Evolutionary conservation across 2,797 vertebrate genomes (phyloP).

Genomic region (Loris lydekkerianus): DNA sequence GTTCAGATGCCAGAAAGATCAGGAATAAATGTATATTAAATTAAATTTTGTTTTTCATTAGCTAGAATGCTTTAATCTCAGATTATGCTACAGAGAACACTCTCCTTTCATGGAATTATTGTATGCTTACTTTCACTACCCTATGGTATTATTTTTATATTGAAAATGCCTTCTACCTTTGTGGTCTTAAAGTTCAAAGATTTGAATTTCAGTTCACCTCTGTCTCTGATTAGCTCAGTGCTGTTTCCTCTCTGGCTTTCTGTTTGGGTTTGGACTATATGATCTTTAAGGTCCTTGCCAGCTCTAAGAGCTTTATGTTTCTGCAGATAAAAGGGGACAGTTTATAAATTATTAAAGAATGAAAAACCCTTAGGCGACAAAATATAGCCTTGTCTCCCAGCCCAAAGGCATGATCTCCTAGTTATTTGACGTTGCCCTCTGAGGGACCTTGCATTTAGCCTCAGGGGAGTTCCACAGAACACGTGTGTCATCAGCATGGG

Average conservation of each 20-base stretch:
- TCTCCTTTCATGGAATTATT: slow-evolving; percentile 17
- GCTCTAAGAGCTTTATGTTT: slow-evolving; percentile 66
- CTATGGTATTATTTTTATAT: background rate
- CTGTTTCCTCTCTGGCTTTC: background rate
- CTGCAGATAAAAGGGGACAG: slow-evolving; percentile 42
- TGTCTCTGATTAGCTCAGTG: background rate
- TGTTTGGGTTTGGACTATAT: slow-evolving; percentile 7
- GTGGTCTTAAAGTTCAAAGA: slow-evolving; percentile 37
- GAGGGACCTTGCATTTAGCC: background rate
- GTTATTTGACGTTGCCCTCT: background rate
- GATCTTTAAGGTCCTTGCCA: slow-evolving; percentile 54
- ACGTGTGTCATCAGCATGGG: background rate
- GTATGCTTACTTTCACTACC: background rate
- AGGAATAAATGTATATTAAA: slow-evolving; percentile 40
- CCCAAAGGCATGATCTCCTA: background rate
- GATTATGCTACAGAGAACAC: background rate
- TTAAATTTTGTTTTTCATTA: slow-evolving; percentile 49
- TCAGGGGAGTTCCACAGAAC: background rate
- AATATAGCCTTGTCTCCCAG: slow-evolving; percentile 26
- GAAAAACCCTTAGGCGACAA: background rate
- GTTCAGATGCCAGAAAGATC: slow-evolving; percentile 14
- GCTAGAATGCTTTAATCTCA: background rate
- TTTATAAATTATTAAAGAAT: slow-evolving; percentile 65
- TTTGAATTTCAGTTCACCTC: slow-evolving; percentile 40
- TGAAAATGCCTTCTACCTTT: slow-evolving; percentile 20